phyloP scores from a whole-genome alignment of 2,888 invertebrate species.

The Megalurothrips usitatus region DNA sequence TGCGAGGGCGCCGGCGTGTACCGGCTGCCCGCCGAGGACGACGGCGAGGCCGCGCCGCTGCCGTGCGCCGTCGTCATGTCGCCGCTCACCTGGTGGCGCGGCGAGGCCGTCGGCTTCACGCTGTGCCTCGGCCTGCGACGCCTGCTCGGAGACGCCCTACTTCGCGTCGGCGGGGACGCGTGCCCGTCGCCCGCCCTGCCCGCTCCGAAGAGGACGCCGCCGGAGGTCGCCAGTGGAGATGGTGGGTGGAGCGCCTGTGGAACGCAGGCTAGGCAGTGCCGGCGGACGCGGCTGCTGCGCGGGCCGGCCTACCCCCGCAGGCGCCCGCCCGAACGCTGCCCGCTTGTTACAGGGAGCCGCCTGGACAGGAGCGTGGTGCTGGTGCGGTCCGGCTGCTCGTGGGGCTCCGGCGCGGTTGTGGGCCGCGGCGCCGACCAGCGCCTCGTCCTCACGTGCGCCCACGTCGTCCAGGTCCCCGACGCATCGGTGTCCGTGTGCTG shows the following conservation, averaged over 20 bases:
- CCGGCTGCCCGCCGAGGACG: not conserved
- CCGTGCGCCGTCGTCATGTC: constrained; percentile 33
- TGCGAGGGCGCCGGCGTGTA: constrained; percentile 37
- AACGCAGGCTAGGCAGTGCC: not conserved
- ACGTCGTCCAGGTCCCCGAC: constrained; percentile 33
- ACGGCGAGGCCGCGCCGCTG: not conserved
- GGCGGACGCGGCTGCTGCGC: not conserved
- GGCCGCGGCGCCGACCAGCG: constrained; percentile 27
- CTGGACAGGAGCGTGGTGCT: constrained; percentile 34
- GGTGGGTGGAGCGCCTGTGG: not conserved
- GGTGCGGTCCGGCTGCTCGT: constrained; percentile 35
- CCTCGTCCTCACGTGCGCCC: constrained; percentile 36
- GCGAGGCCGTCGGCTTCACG: constrained; percentile 37
- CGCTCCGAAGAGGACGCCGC: not conserved
- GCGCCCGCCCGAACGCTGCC: too few relatives aligned
- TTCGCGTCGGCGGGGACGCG: not conserved
- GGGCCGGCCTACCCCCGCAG: not conserved
- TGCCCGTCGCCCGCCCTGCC: not conserved
- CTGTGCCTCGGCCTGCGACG: constrained; percentile 34
- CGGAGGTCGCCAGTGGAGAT: not conserved
- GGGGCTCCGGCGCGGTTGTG: constrained; percentile 37
- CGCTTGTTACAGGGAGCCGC: not conserved
- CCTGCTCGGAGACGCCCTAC: constrained; percentile 27
- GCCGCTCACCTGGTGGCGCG: constrained; percentile 36
- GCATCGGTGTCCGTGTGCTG: constrained; percentile 30